These are phyloP conservation scores for Numenius arquata DNA, from an alignment of 2,113 vertebrate species.

Conservation along the genomic window DNA sequence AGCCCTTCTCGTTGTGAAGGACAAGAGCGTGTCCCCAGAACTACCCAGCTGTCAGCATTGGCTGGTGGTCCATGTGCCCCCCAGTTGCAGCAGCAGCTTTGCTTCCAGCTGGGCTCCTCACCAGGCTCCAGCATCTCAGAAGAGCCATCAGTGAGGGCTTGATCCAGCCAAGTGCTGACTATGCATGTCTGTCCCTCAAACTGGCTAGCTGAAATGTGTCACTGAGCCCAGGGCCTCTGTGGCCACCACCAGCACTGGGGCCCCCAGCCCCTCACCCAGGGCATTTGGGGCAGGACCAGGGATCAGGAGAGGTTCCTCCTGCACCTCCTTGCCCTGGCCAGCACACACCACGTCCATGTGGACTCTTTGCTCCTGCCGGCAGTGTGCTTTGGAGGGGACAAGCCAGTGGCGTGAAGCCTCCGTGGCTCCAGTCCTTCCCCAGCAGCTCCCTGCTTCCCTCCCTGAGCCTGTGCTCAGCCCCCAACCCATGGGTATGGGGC, in stretches of 20 bases:
- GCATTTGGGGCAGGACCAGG: not conserved
- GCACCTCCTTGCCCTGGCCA: not conserved
- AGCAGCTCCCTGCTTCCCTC: not conserved
- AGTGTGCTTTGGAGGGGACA: not conserved
- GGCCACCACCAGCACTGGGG: not conserved
- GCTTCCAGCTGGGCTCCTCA: not conserved
- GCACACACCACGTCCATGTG: rapidly evolving
- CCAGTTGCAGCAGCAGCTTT: not conserved
- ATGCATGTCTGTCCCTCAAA: not conserved
- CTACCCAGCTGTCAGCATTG: not conserved
- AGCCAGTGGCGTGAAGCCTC: rapidly evolving
- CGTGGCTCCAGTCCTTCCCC: rapidly evolving
- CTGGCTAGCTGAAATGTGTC: not conserved
- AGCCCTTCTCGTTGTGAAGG: not conserved
- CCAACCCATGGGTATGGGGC: rapidly evolving
- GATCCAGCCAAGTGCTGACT: not conserved
- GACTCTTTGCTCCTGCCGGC: not conserved
- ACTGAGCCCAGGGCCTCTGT: not conserved
- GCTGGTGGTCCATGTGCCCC: not conserved
- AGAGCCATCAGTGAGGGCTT: not conserved
- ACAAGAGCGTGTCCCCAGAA: not conserved
- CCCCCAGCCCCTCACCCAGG: not conserved
- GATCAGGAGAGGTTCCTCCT: not conserved
- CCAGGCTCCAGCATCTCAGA: not conserved
- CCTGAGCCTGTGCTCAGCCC: not conserved